A percentile compares a stretch with the other conserved stretches of the same genome.
Conservation (phyloP, 2,113 vertebrate genomes). For the Danio rerio region DNA sequence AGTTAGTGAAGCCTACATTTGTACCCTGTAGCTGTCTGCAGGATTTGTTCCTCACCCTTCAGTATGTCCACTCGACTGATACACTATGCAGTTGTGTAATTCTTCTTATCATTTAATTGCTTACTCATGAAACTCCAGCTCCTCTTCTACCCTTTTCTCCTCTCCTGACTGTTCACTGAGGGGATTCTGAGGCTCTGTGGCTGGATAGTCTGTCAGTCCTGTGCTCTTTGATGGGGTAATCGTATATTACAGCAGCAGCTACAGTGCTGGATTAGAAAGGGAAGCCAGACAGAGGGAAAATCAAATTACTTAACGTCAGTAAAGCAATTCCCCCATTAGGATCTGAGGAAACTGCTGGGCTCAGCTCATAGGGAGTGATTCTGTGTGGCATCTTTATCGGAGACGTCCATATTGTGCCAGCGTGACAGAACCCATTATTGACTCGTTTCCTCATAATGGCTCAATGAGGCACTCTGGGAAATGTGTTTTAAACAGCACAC, state of each 20-base stretch:
- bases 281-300: slow-evolving; percentile 56
- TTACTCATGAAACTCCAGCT: no score
- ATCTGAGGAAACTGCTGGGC: slow-evolving; percentile 32
- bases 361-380: not conserved
- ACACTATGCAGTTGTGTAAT: slow-evolving; percentile 32
- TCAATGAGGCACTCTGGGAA: not conserved
- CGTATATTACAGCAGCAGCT: slow-evolving; percentile 45
- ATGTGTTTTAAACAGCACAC: not conserved
- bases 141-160: not conserved
- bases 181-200: slow-evolving; percentile 33
- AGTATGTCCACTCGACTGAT: slow-evolving; percentile 37
- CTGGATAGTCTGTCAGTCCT: slow-evolving; percentile 43
- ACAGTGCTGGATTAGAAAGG: slow-evolving; percentile 15
- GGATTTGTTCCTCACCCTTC: slow-evolving; percentile 43
- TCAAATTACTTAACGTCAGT: slow-evolving; percentile 58
- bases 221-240: slow-evolving; percentile 50
- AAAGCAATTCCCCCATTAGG: slow-evolving; percentile 57
- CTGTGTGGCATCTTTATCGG: not conserved
- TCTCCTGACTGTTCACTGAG: slow-evolving; percentile 21
- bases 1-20: slow-evolving; percentile 35
- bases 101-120: slow-evolving; percentile 25
- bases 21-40: not conserved
- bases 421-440: not conserved
- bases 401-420: not conserved
- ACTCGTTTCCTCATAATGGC: not conserved